Percentiles rank a stretch among this genome's conserved stretches.
Conservation (phyloP, 2,888 invertebrate species). For the Muschampia plurimacula region DNA sequence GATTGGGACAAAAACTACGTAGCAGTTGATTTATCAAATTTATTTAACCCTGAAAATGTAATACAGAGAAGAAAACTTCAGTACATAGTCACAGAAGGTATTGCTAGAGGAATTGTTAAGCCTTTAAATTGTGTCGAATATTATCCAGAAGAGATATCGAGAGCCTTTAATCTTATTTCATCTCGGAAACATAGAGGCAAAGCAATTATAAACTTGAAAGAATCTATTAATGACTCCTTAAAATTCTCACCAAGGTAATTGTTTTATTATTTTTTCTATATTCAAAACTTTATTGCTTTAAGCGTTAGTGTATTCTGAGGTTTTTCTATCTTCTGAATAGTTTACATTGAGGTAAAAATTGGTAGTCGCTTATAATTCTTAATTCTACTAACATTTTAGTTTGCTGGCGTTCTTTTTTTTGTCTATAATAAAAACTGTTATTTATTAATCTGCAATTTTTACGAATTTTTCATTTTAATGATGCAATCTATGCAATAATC, state of each 20-base stretch:
- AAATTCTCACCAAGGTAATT: background rate
- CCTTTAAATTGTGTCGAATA: constrained; percentile 19
- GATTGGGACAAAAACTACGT: constrained; percentile 11
- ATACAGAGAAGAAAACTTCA: constrained; percentile 53
- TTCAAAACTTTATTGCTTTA: too few relatives aligned
- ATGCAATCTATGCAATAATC: too few relatives aligned
- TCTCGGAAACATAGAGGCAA: constrained; percentile 9
- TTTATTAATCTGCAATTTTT: too few relatives aligned
- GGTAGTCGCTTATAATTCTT: too few relatives aligned
- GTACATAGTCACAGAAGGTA: background rate
- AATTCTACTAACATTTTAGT: too few relatives aligned
- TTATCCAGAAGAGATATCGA: background rate
- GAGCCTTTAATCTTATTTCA: background rate
- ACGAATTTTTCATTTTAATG: too few relatives aligned
- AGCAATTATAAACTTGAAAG: background rate
- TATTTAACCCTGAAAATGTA: constrained; percentile 53
- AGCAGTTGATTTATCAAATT: constrained; percentile 42
- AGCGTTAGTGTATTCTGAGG: too few relatives aligned
- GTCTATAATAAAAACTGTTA: too few relatives aligned
- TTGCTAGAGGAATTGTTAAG: constrained; percentile 4
- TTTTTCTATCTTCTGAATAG: too few relatives aligned
- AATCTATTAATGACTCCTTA: background rate
- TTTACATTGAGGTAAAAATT: too few relatives aligned
- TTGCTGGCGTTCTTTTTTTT: too few relatives aligned
- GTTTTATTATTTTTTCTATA: background rate